Evolutionary conservation across 2,113 vertebrate species (phyloP), one percentile per base, ranked within the genome.

Genomic region (Spheniscus mendiculus): DNA sequence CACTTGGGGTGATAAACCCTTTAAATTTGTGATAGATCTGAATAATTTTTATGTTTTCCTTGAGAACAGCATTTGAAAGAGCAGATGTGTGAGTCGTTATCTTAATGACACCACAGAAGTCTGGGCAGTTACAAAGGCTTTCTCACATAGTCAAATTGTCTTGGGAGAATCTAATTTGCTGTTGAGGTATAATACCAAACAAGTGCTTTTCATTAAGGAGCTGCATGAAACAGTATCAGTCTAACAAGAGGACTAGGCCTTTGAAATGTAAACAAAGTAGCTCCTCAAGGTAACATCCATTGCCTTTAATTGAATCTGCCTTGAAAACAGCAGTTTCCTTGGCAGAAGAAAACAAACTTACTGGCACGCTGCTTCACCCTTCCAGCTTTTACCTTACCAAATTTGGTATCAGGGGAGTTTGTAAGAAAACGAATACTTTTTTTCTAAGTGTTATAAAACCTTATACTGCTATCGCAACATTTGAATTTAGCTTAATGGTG

Each of bases 121-220:
- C 91, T 91, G 90, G 67, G 80, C 91, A 91, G 58, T 20, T 90
- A 65, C 62, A 65, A 47, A 78, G 40, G 42, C 32, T 32, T 79
- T 91, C 94, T 89, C 61, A 34, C 87, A 15, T 10, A 88, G 56
- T 71, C 93, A 53, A 16, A 56, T 72, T 47, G 74, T 89, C 93
- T 90, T 87, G 87, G 95, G 94, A 96, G 82, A 87, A 77, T 65
- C 91, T 81, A 30, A 22, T 93, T 83, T 91, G 92, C 93, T 91
- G 52, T 10, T 58, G 92, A 90, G 85, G 94, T 95, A 81, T 56
- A 95, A 96, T 40, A 72, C 81, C 61, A 61, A 93, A 81, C 97
- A 97, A 97, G 95, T 90, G 95, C 90, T 97, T 95, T 96, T 94
- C 95, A 93, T 96, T 91, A 91, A 85, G 59, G 83, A 72, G 74